Evolutionary conservation across 30 jellyfish, hydroid and myxozoan species (phyloP).

Genomic region (Haliclystus octoradiatus): DNA sequence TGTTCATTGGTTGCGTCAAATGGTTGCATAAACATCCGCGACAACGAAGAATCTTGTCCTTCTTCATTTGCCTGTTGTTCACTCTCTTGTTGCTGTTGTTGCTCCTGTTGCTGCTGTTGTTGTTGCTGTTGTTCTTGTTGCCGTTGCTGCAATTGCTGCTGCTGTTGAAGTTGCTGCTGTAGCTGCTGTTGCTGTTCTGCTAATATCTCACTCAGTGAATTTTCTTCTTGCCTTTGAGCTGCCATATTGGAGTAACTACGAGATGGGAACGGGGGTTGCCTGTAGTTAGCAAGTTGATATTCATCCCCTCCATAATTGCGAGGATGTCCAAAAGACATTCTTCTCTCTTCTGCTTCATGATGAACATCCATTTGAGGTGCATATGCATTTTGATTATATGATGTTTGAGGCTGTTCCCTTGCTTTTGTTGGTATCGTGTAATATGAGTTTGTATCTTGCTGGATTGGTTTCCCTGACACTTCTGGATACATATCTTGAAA

Average conservation of each 20-base stretch:
- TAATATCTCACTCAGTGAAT: conserved; percentile 4
- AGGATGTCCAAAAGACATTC: neutral
- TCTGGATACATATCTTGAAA: neutral
- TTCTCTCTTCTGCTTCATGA: no score
- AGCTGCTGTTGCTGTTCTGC: conserved; percentile 23
- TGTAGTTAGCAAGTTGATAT: no score
- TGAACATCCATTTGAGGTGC: no score
- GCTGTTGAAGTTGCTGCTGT: conserved; percentile 32
- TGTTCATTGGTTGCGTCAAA: neutral
- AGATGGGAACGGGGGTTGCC: neutral
- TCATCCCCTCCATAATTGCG: neutral
- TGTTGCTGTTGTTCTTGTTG: no score
- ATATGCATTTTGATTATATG: neutral
- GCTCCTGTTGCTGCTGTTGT: conserved; percentile 7
- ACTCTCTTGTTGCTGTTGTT: conserved; percentile 17
- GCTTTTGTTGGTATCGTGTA: neutral
- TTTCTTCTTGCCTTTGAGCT: neutral
- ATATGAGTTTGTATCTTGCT: neutral
- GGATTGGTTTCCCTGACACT: neutral
- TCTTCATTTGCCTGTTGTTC: conserved; percentile 6
- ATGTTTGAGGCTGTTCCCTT: neutral
- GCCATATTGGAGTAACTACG: neutral
- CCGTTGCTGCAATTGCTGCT: no score
- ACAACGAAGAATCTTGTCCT: neutral
- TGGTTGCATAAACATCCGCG: neutral